Base-by-base conservation (phyloP, 1,140 invertebrate genomes). In the Drosophila leontia region DNA sequence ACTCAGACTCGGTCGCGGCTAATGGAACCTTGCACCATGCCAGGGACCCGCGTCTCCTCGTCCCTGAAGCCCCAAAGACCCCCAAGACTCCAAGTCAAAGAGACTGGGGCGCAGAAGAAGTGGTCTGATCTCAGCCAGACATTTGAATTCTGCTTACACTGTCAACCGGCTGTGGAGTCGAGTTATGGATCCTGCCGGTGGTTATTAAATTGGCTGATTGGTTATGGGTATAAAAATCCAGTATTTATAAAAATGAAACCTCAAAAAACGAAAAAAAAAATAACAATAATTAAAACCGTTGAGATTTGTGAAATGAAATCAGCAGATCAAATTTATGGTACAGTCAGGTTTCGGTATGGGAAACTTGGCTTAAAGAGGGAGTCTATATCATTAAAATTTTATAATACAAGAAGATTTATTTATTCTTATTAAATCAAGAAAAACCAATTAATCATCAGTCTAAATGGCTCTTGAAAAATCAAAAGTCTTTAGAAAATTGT, bases 21-120 rank as follows among this genome's bases (percentile, higher is more conserved):
- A 90, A 84, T 84, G 80, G 72, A 88, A 81, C 81, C 85, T 90
- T 88, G 74, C 85, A 85, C 55, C 72, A 69, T 63, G 60, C 61
- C 77, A 59, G 42, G 64, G 62, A 32, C 35, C 29, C 44, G 9
- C 13, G n/a, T 42, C 23, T 35, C 23, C 32, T 3, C 26, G n/a
- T 35, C 35, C 48, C 45, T 32, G 11, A 15, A 13, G 17, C 29
- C 44, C 11, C 51, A 19, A n/a, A 53, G 51, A 23, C 51, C 51
- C 11, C 42, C 32, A 12, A 34, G 17, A 23, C 11, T 9, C 26
- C 62, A 55, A 50, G 29, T 29, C n/a, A 47, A 50, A 26, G 45
- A 69, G 47, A 55, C 64, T 61, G 77, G 56, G 72, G 17, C 59
- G 44, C n/a, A 44, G 53, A 35, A 63, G 69, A 74, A 81, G 70